These are phyloP conservation scores for Coptodon rendalli DNA, from an alignment of 2,113 vertebrate species.

Conservation along the genomic window DNA sequence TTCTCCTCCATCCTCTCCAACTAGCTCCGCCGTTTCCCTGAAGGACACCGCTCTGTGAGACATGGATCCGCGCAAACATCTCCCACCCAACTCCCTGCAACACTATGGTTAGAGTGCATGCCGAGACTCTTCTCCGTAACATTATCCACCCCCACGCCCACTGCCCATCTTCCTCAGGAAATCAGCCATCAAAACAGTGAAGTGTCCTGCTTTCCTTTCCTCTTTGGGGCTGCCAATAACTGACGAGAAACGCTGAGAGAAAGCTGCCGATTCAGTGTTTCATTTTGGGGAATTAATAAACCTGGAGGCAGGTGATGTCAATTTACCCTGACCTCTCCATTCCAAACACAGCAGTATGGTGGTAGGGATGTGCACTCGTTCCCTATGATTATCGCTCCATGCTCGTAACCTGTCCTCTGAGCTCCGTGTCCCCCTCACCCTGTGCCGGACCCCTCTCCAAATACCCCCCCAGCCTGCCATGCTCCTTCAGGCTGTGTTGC, in stretches of 20 bases:
- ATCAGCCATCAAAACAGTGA: slow-evolving; percentile 21
- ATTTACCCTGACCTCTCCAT: background rate
- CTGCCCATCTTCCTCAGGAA: slow-evolving; percentile 27
- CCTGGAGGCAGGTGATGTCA: background rate
- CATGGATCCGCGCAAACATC: slow-evolving; percentile 32
- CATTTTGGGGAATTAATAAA: background rate
- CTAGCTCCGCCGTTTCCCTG: background rate
- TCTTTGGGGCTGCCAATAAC: slow-evolving; percentile 10
- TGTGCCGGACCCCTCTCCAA: slow-evolving; percentile 45
- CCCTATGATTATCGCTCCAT: slow-evolving; percentile 75
- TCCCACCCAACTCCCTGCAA: slow-evolving; percentile 6
- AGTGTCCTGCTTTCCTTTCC: slow-evolving; percentile 17
- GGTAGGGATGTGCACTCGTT: slow-evolving; percentile 8
- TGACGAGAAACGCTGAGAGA: slow-evolving; percentile 19
- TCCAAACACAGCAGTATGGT: slow-evolving; percentile 11
- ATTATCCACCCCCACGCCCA: slow-evolving; percentile 16
- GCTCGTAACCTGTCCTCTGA: slow-evolving; percentile 74
- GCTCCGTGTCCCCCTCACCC: slow-evolving; percentile 68
- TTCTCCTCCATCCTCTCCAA: background rate
- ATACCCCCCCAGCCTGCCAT: slow-evolving; percentile 73
- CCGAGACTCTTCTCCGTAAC: slow-evolving; percentile 19
- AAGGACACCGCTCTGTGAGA: slow-evolving; percentile 29
- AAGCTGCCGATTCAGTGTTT: background rate
- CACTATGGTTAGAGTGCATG: slow-evolving; percentile 57
- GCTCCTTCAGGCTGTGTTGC: slow-evolving; percentile 72